These are phyloP conservation scores for Lysandra coridon DNA, from an alignment of 2,888 invertebrate species.

Conservation along the genomic window DNA sequence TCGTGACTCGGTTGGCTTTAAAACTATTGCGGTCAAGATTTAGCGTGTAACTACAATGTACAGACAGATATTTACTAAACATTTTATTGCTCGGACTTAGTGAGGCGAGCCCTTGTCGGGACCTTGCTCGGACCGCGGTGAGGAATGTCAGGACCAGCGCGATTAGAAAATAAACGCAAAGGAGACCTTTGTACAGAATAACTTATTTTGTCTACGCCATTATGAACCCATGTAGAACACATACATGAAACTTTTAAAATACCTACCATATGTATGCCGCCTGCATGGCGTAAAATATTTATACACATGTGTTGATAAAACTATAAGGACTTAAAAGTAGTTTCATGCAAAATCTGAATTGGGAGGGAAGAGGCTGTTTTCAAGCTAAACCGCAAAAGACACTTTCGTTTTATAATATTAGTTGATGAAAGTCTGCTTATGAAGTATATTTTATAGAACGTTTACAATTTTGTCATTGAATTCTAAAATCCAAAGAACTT, in stretches of 20 bases:
- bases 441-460: too few species aligned
- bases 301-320: too few species aligned
- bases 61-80: neutral
- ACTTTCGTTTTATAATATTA: too few species aligned
- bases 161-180: neutral
- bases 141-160: conserved; percentile 8
- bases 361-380: too few species aligned
- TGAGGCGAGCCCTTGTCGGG: conserved; percentile 6
- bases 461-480: too few species aligned
- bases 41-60: neutral
- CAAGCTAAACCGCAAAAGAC: too few species aligned
- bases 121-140: neutral
- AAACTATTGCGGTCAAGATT: conserved; percentile 26
- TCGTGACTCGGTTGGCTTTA: conserved; percentile 19
- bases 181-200: neutral
- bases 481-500: too few species aligned
- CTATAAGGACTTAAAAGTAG: too few species aligned
- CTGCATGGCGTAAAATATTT: too few species aligned
- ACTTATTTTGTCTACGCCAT: neutral
- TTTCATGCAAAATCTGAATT: too few species aligned
- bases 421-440: too few species aligned
- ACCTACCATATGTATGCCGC: too few species aligned
- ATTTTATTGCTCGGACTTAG: neutral
- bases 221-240: neutral
- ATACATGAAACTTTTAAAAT: neutral